Evolutionary conservation across 2,113 vertebrate species (phyloP).

Genomic region (Halichoeres trimaculatus): DNA sequence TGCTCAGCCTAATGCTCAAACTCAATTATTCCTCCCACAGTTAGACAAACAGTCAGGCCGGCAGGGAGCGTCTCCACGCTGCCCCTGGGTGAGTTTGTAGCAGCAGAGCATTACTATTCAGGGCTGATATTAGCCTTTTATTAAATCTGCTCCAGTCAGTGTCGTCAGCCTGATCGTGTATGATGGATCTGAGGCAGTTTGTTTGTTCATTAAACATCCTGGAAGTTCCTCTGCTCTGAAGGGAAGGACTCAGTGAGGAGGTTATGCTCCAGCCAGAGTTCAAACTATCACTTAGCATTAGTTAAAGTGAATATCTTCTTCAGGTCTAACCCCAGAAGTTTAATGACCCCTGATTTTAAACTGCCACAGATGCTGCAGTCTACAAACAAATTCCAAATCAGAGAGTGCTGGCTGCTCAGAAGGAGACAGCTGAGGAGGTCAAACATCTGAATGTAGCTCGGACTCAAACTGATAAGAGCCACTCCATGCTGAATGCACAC

Average conservation of each 20-base stretch:
- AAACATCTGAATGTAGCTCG: no score
- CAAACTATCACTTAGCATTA: neutral
- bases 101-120: constrained; percentile 33
- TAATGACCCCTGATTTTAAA: no score
- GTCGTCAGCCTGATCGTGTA: constrained; percentile 20
- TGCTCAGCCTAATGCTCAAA: constrained; percentile 74
- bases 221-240: neutral
- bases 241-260: constrained; percentile 1
- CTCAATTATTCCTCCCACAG: constrained; percentile 74
- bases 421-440: no score
- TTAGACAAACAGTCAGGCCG: constrained; percentile 44
- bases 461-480: no score
- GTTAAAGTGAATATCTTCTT: neutral
- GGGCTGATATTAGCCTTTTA: constrained; percentile 49
- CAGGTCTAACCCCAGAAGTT: no score
- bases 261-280: neutral
- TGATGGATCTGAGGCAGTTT: constrained; percentile 35
- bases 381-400: no score
- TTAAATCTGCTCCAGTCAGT: constrained; percentile 42
- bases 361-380: no score
- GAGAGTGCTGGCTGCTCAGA: no score
- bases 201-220: neutral
- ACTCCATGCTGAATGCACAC: no score
- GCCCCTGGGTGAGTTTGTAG: constrained; percentile 23
- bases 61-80: constrained; percentile 39